Conservation (phyloP, 2,888 invertebrate genomes). For the Apodemia mormo region DNA sequence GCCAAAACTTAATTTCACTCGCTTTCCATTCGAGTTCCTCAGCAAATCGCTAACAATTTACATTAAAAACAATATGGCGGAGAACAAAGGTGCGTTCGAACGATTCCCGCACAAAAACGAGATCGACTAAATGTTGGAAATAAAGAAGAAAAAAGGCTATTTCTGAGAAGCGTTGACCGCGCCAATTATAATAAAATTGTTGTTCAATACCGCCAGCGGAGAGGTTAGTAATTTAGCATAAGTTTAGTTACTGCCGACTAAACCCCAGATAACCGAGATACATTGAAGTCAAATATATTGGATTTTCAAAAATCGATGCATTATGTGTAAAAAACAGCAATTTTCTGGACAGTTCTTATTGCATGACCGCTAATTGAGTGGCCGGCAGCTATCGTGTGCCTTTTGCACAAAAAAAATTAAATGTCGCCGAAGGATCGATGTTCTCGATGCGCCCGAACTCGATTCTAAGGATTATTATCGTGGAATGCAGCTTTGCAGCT, state of each 20-base stretch:
- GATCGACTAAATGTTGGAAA: slow-evolving; percentile 69
- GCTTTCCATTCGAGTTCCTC: slow-evolving; percentile 52
- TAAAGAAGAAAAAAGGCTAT: slow-evolving; percentile 66
- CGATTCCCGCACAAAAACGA: slow-evolving; percentile 68
- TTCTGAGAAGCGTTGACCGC: slow-evolving; percentile 76
- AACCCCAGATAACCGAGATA: neutral
- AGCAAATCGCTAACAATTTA: slow-evolving; percentile 44
- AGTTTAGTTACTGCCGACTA: slow-evolving; percentile 45
- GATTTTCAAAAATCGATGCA: slow-evolving; percentile 3
- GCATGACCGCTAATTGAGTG: slow-evolving; percentile 31
- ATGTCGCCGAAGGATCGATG: slow-evolving; percentile 56
- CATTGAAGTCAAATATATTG: slow-evolving; percentile 10
- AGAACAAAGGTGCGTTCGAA: slow-evolving; percentile 68
- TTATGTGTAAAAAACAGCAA: slow-evolving; percentile 19
- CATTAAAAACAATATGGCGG: slow-evolving; percentile 70
- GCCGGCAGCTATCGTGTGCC: slow-evolving; percentile 29
- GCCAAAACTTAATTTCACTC: slow-evolving; percentile 54
- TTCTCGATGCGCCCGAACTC: slow-evolving; percentile 46
- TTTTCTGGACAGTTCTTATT: slow-evolving; percentile 27
- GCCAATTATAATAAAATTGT: slow-evolving; percentile 78
- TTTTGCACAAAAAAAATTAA: slow-evolving; percentile 30
- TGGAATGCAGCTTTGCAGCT: slow-evolving; percentile 72
- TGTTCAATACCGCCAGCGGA: slow-evolving; percentile 68
- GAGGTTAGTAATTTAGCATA: slow-evolving; percentile 63
- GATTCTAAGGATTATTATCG: slow-evolving; percentile 67